phyloP scores from a whole-genome alignment of 2,888 invertebrate genomes.

The Auanema freiburgensis region DNA sequence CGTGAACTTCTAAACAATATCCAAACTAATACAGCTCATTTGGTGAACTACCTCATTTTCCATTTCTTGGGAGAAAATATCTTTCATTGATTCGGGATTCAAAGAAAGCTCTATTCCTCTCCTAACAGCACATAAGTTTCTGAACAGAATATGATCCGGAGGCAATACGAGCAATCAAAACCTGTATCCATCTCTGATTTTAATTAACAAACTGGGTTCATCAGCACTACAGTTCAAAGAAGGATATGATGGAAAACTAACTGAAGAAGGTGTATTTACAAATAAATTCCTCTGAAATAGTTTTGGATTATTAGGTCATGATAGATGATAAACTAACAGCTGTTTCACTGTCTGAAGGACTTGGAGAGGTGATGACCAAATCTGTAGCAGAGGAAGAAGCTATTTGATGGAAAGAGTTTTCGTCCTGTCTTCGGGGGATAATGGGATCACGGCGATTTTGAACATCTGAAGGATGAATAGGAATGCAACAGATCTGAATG shows the following conservation, averaged over 20 bases:
- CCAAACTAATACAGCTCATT: neutral
- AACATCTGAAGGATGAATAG: constrained; percentile 12
- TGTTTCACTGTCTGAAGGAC: constrained; percentile 3
- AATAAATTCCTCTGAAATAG: neutral
- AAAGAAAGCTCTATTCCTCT: constrained; percentile 28
- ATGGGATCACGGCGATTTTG: constrained; percentile 21
- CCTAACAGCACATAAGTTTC: constrained; percentile 27
- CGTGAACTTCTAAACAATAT: neutral
- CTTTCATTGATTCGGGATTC: constrained; percentile 22
- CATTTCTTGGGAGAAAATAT: constrained; percentile 17
- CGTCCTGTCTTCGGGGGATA: neutral
- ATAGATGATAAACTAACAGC: constrained; percentile 1
- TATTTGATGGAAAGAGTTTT: neutral
- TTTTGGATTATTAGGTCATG: neutral
- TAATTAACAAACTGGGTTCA: constrained; percentile 12
- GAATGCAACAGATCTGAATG: neutral
- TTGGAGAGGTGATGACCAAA: neutral
- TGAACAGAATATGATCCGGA: constrained; percentile 9
- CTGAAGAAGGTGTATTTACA: constrained; percentile 1
- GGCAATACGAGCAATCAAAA: neutral
- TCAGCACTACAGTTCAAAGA: constrained; percentile 6
- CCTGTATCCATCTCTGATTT: constrained; percentile 20
- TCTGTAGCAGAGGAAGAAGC: neutral
- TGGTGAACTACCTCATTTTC: neutral
- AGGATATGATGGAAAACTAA: neutral